phyloP scores from a whole-genome alignment of 2,888 invertebrate genomes.

The Metellina segmentata region DNA sequence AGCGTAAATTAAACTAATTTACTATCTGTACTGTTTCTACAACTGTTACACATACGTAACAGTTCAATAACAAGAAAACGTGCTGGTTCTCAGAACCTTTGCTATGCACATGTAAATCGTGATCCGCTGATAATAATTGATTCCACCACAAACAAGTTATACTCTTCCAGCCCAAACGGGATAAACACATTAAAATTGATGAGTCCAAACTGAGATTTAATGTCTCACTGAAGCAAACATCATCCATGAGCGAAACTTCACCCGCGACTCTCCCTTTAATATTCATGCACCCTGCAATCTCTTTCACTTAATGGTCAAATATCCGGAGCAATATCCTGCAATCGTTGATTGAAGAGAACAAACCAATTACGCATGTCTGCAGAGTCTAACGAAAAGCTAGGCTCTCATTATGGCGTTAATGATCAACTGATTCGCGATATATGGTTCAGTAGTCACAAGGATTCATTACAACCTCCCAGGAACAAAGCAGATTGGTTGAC shows the following conservation, averaged over 20 bases:
- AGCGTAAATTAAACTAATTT: no score
- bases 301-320: constrained; percentile 32
- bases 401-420: constrained; percentile 52
- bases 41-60: no score
- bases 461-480: constrained; percentile 31
- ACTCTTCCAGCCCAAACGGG: not conserved
- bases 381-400: constrained; percentile 27
- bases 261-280: not conserved
- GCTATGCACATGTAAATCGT: no score
- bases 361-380: constrained; percentile 49
- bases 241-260: not conserved
- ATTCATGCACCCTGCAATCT: not conserved
- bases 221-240: not conserved
- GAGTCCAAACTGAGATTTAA: not conserved
- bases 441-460: constrained; percentile 38
- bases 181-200: not conserved
- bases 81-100: no score
- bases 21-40: no score
- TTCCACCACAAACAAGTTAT: not conserved
- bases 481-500: constrained; percentile 47
- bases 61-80: no score
- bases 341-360: constrained; percentile 37
- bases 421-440: constrained; percentile 44
- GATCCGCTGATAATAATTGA: not conserved
- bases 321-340: constrained; percentile 47